Percentiles rank a stretch among this genome's conserved stretches.
phyloP scores from a whole-genome alignment of 2,888 invertebrate genomes.

The Drosophila demipolita region DNA sequence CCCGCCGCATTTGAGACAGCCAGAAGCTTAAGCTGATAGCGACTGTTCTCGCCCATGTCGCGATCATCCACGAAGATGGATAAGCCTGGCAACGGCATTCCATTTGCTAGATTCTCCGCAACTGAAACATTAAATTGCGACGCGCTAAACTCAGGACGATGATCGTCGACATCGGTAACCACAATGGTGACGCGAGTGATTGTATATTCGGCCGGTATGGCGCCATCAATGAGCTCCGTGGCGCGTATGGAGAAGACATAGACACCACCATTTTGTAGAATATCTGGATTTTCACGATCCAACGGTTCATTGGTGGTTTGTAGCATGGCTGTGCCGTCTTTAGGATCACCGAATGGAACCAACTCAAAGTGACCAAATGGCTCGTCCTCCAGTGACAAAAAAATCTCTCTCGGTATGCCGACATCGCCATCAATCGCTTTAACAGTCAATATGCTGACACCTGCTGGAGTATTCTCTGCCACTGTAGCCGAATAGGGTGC shows the following conservation, averaged over 20 bases:
- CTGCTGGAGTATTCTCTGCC: slow-evolving; percentile 90
- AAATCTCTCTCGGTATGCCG: slow-evolving; percentile 89
- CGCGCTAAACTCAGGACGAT: slow-evolving; percentile 90
- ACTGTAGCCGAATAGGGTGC: slow-evolving; percentile 92
- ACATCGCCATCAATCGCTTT: slow-evolving; percentile 93
- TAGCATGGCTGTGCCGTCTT: slow-evolving; percentile 87
- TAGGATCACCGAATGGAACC: slow-evolving; percentile 85
- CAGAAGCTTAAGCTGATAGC: slow-evolving; percentile 88
- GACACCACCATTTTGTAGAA: slow-evolving; percentile 92
- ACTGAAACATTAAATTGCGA: slow-evolving; percentile 89
- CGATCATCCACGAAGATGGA: slow-evolving; percentile 90
- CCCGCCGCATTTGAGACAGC: slow-evolving; percentile 87
- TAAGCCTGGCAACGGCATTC: slow-evolving; percentile 89
- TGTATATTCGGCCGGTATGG: slow-evolving; percentile 89
- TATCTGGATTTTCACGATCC: slow-evolving; percentile 90
- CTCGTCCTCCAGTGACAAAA: slow-evolving; percentile 90
- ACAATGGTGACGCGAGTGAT: slow-evolving; percentile 90
- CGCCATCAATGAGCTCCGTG: slow-evolving; percentile 90
- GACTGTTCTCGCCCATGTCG: slow-evolving; percentile 91
- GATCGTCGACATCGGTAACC: slow-evolving; percentile 92
- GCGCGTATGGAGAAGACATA: slow-evolving; percentile 91
- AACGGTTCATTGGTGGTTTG: slow-evolving; percentile 89
- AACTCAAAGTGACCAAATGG: slow-evolving; percentile 89
- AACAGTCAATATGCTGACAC: slow-evolving; percentile 89
- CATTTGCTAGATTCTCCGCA: slow-evolving; percentile 90